These are phyloP conservation scores for Geothlypis trichas DNA, from an alignment of 2,113 vertebrate species.

Conservation along the genomic window DNA sequence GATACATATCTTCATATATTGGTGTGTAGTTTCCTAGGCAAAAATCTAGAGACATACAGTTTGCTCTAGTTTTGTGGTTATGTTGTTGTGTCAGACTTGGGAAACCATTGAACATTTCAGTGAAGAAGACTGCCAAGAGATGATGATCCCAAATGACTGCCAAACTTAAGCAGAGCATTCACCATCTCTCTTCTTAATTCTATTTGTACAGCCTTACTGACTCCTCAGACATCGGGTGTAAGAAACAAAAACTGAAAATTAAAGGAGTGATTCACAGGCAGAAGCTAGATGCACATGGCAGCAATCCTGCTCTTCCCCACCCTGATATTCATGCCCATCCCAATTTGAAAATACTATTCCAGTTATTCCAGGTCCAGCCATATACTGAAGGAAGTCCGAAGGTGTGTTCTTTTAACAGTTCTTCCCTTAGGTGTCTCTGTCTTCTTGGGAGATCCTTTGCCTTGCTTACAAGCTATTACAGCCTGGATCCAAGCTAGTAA, in stretches of 20 bases:
- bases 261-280: background rate
- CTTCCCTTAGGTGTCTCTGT: background rate
- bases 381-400: background rate
- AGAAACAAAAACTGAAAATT: constrained; percentile 18
- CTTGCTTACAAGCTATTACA: background rate
- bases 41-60: background rate
- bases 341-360: constrained; percentile 10
- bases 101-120: background rate
- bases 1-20: background rate
- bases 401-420: background rate
- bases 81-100: background rate
- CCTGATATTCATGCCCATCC: constrained; percentile 1
- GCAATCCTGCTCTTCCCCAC: constrained; percentile 5
- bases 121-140: background rate
- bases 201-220: background rate
- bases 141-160: background rate
- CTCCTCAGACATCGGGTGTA: background rate
- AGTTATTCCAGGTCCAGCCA: constrained; percentile 19
- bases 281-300: background rate
- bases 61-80: background rate
- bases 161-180: background rate
- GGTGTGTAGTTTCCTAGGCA: background rate
- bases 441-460: background rate
- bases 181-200: background rate
- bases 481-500: background rate